Evolutionary conservation across 2,113 vertebrate species (phyloP), one percentile per base, ranked within the genome.

Genomic region (Scortum barcoo): DNA sequence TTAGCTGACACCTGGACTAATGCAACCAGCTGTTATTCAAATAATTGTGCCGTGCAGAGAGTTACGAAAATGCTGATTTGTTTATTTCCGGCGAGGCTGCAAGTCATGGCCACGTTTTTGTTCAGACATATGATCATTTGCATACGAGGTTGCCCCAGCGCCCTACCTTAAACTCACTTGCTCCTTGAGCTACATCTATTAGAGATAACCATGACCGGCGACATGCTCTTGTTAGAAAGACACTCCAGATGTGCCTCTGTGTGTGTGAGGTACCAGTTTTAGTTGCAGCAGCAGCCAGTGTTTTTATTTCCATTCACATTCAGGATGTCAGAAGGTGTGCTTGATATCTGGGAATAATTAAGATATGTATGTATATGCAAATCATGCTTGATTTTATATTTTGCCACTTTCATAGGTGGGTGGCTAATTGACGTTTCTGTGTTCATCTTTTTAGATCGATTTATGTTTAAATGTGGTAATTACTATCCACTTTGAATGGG

Each of bases 31-130:
- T 77, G 36, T 57, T 69, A 63, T 77, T 76, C 50, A 73, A 48
- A 82, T 54, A 0, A 24, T 2, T 51, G 17, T 26, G 20, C 22
- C 67, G 0, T 79, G 26, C 3, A 0, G 28, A 20, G 28, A 57
- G 6, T 67, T 42, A 33, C 57, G 16, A 70, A 54, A 75, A 76
- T 16, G 19, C 7, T 66, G 57, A 72, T 89, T 72, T 86, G 57
- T 73, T 72, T 80, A 46, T 60, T n/a, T 81, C 28, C 44, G 10
- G 4, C 28, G 69, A 50, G 14, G 13, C 19, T 13, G 22, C 30
- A 28, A 73, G 14, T 19, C 36, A 7, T 22, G 16, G 10, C 14
- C 38, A 22, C 19, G 24, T 57, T 82, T 82, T 72, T 51, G 68
- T 53, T 72, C 22, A 60, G 56, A 36, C 13, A 3, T 57, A 14